Evolutionary conservation across 2,888 invertebrate genomes (phyloP).

Genomic region (Campoplex nolae): DNA sequence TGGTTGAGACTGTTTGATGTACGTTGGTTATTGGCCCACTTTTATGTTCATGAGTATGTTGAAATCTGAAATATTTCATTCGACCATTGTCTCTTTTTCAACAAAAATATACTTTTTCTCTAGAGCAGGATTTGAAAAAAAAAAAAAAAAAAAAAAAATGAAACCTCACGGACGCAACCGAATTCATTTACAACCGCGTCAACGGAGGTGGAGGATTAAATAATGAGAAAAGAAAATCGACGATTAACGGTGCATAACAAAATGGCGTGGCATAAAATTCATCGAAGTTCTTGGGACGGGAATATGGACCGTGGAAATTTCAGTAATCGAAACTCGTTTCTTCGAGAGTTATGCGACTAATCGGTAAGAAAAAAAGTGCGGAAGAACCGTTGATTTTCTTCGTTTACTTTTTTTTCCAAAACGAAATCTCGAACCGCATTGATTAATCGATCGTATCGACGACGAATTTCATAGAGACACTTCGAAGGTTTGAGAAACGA

Average conservation of each 20-base stretch:
- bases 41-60: not conserved
- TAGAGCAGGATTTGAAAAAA: no score
- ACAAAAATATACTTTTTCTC: no score
- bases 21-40: not conserved
- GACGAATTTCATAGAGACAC: conserved; percentile 32
- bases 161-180: not conserved
- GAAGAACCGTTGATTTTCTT: conserved; percentile 1
- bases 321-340: conserved; percentile 40
- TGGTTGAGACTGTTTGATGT: not conserved
- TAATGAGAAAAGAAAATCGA: conserved; percentile 47
- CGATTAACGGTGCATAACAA: conserved; percentile 56
- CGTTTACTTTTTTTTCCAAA: not conserved
- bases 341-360: not conserved
- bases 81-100: no score
- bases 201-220: conserved; percentile 27
- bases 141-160: not conserved
- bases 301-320: conserved; percentile 47
- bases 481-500: conserved; percentile 9
- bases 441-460: conserved; percentile 59
- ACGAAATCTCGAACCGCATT: conserved; percentile 13
- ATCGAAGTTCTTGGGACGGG: conserved; percentile 6
- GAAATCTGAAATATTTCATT: no score
- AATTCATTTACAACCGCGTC: not conserved
- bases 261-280: conserved; percentile 31
- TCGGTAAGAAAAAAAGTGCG: conserved; percentile 7